Evolutionary conservation across 1,140 invertebrate species (phyloP), one percentile per base, ranked within the genome.

Genomic region (Neodiprion fabricii): DNA sequence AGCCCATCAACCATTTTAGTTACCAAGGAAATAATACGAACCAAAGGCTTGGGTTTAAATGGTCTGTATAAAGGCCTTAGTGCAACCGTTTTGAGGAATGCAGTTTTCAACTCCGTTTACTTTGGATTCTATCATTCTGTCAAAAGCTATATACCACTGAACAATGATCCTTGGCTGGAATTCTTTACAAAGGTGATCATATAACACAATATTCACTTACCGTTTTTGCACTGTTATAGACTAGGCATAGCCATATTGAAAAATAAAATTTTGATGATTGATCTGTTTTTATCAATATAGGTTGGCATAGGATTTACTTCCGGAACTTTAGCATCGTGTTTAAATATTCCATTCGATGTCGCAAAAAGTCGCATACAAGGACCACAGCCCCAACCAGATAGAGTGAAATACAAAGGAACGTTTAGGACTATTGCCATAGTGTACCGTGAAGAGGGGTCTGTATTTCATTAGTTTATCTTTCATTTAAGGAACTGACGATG

Each of bases 321-420:
- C 23, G 96, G 96, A 10, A 94, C 93, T 0, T 81, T 97, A 17
- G 95, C 93, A 23, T 97, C 96, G 1, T 92, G 93, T 82, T 88
- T 96, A 28, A 98, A 98, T 85, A 98, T 98, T 89, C 97, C 97
- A 47, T 98, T 98, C 88, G 97, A 98, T 86, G 97, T 98, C 7
- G 97, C 96, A 9, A 98, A 98, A 88, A 97, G 96, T 82, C 90
- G 97, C 74, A 98, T 98, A 78, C 97, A 98, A 87, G 95, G 96
- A 1, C 95, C 96, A 7, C 96, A 98, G 87, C 95, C 95, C 3
- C 87, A 91, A 9, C 83, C 90, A 2, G 92, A 92, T 7, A 71
- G 91, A 74, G 91, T 96, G 50, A 95, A 96, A 80, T 98, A 98
- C 80, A 91, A 89, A 71, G 91, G 91, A 61, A 97, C 95, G 9